These are phyloP conservation scores for Mus spretus DNA, from an alignment of 2,797 vertebrate genomes.

Conservation along the genomic window DNA sequence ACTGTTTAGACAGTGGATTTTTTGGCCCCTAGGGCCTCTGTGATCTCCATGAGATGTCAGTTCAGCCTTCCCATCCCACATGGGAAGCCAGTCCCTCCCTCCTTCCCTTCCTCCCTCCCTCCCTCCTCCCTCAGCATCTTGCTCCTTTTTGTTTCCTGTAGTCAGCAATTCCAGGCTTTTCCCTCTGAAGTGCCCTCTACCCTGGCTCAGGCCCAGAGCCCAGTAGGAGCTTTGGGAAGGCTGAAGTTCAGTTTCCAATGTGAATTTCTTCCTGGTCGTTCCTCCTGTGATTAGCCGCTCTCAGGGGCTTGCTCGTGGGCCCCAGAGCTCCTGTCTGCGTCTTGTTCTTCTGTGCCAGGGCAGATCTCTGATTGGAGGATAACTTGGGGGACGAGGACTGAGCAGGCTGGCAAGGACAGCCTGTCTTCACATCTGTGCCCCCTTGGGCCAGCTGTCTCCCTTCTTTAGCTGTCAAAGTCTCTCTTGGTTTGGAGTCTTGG, in stretches of 20 bases:
- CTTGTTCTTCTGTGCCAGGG: background rate
- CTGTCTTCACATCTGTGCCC: too few species aligned
- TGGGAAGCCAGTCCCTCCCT: background rate
- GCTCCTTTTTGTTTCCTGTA: background rate
- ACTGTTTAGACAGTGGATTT: background rate
- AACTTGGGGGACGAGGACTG: background rate
- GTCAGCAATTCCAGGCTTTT: background rate
- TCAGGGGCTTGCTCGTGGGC: background rate
- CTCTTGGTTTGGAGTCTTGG: background rate
- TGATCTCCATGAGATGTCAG: background rate
- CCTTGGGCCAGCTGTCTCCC: background rate
- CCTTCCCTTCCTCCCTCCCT: background rate
- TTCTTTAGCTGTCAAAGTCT: background rate
- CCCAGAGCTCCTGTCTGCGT: background rate
- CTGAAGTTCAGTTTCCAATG: background rate
- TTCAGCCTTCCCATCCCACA: background rate
- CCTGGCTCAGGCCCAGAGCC: background rate
- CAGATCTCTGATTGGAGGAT: background rate
- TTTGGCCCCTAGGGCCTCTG: background rate
- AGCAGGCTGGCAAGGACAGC: background rate
- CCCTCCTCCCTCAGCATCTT: background rate
- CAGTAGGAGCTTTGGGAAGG: background rate
- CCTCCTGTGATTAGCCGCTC: background rate
- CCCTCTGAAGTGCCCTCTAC: background rate
- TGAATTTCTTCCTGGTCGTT: background rate